Evolutionary conservation across 2,888 invertebrate genomes (phyloP).

Genomic region (Lumbricus terrestris): DNA sequence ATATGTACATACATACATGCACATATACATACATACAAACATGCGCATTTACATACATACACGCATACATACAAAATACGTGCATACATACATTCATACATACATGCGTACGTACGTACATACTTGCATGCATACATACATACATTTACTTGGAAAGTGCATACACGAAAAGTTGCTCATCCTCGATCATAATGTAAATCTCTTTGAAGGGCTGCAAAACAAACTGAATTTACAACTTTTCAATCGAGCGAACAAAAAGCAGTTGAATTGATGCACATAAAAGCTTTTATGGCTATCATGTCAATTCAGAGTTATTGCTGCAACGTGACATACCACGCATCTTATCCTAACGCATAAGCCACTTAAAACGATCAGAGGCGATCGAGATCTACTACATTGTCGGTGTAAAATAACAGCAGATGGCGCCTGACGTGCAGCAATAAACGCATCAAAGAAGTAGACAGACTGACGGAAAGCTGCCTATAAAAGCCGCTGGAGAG

Average conservation of each 20-base stretch:
- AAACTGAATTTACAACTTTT: too few species aligned
- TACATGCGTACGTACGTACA: too few species aligned
- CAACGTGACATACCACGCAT: background rate
- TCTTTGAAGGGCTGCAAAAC: too few species aligned
- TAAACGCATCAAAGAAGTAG: background rate
- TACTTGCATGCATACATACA: too few species aligned
- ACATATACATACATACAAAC: background rate
- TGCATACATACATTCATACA: too few species aligned
- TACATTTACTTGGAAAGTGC: too few species aligned
- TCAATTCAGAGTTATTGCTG: background rate
- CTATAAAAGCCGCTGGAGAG: background rate
- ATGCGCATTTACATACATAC: too few species aligned
- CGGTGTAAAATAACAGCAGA: background rate
- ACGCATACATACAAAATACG: too few species aligned
- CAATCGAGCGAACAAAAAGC: background rate
- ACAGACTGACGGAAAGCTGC: background rate
- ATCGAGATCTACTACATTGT: background rate
- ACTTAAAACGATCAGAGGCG: background rate
- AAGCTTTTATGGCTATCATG: background rate
- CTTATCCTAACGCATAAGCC: background rate
- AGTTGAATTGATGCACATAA: background rate
- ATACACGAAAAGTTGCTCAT: too few species aligned
- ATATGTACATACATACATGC: slow-evolving; percentile 16
- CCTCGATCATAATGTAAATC: too few species aligned
- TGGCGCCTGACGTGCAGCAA: background rate